Evolutionary conservation across 2,888 invertebrate species (phyloP).

Genomic region (Limulus polyphemus): DNA sequence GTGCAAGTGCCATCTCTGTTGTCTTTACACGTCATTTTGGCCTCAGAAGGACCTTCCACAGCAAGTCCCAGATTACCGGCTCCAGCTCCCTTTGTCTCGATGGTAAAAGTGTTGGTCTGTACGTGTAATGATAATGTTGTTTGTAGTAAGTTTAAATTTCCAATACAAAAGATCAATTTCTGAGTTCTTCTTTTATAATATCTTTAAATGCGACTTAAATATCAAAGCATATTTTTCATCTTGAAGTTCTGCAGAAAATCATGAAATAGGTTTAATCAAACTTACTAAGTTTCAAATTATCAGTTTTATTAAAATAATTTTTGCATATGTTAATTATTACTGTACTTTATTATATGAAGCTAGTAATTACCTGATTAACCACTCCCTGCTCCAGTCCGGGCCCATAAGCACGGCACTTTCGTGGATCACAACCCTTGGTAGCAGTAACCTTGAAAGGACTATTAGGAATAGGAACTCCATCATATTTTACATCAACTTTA

Average conservation of each 20-base stretch:
- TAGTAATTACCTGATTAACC: slow-evolving; percentile 40
- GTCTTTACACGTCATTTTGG: slow-evolving; percentile 68
- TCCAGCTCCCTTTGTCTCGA: slow-evolving; percentile 50
- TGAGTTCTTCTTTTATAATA: too few relatives aligned
- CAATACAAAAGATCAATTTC: too few relatives aligned
- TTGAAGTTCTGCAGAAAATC: too few relatives aligned
- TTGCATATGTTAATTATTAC: too few relatives aligned
- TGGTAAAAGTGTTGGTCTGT: slow-evolving; percentile 26
- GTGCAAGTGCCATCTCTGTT: slow-evolving; percentile 73
- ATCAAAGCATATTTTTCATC: too few relatives aligned
- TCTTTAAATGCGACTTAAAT: too few relatives aligned
- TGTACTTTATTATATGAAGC: too few relatives aligned
- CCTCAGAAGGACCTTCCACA: slow-evolving; percentile 72
- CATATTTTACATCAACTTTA: slow-evolving; percentile 65
- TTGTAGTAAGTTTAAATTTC: too few relatives aligned
- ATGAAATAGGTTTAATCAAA: too few relatives aligned
- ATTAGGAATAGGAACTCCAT: slow-evolving; percentile 65
- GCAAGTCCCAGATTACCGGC: slow-evolving; percentile 65
- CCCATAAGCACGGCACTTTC: slow-evolving; percentile 64
- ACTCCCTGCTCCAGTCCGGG: slow-evolving; percentile 61
- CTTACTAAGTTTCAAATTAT: too few relatives aligned
- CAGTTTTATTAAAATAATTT: too few relatives aligned
- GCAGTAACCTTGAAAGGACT: slow-evolving; percentile 69
- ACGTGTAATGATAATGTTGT: too few relatives aligned
- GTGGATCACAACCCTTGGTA: slow-evolving; percentile 60